A percentile compares a stretch with the other conserved stretches of the same genome.
Evolutionary conservation across 1,140 invertebrate species (phyloP).

Genomic region (Rhopalosiphum padi): DNA sequence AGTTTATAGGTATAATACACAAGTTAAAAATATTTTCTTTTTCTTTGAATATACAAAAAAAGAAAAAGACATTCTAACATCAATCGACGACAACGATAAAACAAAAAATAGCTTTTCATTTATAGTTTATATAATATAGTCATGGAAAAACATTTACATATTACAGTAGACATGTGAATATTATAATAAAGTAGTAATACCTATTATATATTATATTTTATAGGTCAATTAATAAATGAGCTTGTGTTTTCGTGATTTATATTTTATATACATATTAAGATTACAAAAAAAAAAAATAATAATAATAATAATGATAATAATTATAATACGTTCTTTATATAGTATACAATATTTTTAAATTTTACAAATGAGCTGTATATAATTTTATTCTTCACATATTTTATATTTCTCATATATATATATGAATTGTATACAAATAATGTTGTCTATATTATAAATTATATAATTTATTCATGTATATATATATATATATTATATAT

Average conservation of each 20-base stretch:
- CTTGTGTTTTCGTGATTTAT: conserved; percentile 42
- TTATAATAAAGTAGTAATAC: background rate
- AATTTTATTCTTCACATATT: background rate
- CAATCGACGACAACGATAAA: conserved; percentile 11
- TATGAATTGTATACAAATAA: background rate
- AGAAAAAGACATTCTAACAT: conserved; percentile 22
- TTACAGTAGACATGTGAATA: conserved; percentile 17
- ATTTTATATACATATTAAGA: conserved; percentile 18
- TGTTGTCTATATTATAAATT: conserved; percentile 37
- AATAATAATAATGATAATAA: background rate
- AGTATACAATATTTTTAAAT: background rate
- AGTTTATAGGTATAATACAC: conserved; percentile 1
- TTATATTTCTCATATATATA: background rate
- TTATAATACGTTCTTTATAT: background rate
- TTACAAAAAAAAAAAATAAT: conserved; percentile 21
- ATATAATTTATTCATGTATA: background rate
- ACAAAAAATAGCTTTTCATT: conserved; percentile 42
- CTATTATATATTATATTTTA: conserved; percentile 16
- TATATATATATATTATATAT: background rate
- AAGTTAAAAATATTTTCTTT: conserved; percentile 34
- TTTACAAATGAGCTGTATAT: conserved; percentile 45
- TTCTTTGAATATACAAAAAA: conserved; percentile 41
- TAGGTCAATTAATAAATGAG: conserved; percentile 48
- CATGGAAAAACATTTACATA: conserved; percentile 7
- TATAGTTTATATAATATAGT: background rate